Base-by-base conservation (phyloP, 2,888 invertebrate genomes). In the Nomada goodeniana region DNA sequence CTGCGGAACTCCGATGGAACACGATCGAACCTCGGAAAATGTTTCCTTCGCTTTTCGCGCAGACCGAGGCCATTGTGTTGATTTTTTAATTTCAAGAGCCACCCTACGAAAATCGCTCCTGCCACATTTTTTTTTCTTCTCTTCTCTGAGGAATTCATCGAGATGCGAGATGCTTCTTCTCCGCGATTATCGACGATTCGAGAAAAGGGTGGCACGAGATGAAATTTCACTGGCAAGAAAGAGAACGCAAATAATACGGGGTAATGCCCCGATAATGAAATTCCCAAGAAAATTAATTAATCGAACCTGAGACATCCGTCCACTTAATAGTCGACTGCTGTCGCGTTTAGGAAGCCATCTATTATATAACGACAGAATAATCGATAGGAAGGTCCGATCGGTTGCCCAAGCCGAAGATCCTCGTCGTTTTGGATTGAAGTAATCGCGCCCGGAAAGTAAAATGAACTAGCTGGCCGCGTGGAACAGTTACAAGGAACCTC, bases 251-350 rank as follows among this genome's bases (percentile, higher is more conserved):
- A 44, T 57, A 47, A 61, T 60, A 20, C n/a, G 57, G 57, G 47
- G 47, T 69, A 71, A 36, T 60, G 61, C 15, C 60, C 29, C 61
- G 83, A 68, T 75, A 79, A 84, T 76, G 81, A 71, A 84, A 86
- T 86, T 86, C 78, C 77, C 59, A 61, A 82, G 86, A 84, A 84
- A 86, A 84, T 84, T 86, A 86, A 86, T 86, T 86, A 86, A 86
- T 84, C 84, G 70, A 26, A 73, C 79, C 79, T 76, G 76, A 86
- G 72, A 68, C 77, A 60, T 73, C 74, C 69, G 76, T 73, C 82
- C 84, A 42, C 76, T 86, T 76, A 75, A 52, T 60, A 64, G 61
- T 72, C 20, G 50, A 64, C 59, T 53, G 70, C 65, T 36, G 64
- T 69, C 79, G 15, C 44, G 64, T 64, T 69, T 59, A 50, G 20